Conservation (phyloP, 2,888 invertebrate genomes). For the Netelia virgata region DNA sequence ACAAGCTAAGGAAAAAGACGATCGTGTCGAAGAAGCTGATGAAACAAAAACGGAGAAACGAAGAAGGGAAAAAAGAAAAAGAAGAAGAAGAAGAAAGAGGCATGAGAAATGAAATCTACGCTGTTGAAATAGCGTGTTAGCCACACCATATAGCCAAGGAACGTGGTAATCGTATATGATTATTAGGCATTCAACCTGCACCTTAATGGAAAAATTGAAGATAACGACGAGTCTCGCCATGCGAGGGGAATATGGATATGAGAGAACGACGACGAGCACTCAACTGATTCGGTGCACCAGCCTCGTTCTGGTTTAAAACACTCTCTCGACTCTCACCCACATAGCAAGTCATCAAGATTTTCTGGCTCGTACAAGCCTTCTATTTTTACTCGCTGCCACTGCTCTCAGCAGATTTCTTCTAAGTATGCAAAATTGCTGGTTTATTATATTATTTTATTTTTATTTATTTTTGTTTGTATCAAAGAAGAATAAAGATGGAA, state of each 20-base stretch:
- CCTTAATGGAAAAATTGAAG: conserved; percentile 80
- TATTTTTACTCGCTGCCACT: background rate
- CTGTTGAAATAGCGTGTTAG: conserved; percentile 71
- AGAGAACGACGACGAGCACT: conserved; percentile 66
- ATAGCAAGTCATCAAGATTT: background rate
- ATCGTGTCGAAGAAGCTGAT: background rate
- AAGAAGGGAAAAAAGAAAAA: background rate
- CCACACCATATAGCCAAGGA: background rate
- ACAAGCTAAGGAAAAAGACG: conserved; percentile 2
- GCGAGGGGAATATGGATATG: background rate
- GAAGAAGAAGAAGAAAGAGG: conserved; percentile 3
- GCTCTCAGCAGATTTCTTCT: background rate
- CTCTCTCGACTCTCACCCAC: background rate
- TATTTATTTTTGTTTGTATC: background rate
- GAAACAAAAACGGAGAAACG: background rate
- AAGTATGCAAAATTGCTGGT: background rate
- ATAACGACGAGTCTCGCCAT: conserved; percentile 70
- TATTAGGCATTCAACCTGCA: conserved; percentile 80
- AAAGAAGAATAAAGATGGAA: background rate
- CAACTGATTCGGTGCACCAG: conserved; percentile 68
- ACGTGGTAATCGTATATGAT: conserved; percentile 66
- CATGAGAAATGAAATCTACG: conserved; percentile 62
- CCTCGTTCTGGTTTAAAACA: conserved; percentile 5
- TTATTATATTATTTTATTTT: background rate
- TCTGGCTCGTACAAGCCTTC: background rate